Percentiles rank a stretch among this genome's conserved stretches.
Evolutionary conservation across 2,888 invertebrate genomes (phyloP).

Genomic region (Euproctis similis): DNA sequence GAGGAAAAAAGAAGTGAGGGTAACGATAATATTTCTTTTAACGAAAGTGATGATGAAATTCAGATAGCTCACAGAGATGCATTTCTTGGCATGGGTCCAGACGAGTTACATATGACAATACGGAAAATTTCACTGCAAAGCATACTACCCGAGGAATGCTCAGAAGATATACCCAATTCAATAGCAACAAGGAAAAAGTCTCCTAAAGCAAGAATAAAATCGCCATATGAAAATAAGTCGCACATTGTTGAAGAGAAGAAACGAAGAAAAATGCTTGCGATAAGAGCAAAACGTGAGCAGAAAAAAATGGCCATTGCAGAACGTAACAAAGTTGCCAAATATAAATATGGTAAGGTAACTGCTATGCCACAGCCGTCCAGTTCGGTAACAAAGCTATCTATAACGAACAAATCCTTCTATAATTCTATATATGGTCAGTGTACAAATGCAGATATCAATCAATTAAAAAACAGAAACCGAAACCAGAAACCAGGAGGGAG

Average conservation of each 20-base stretch:
- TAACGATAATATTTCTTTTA: too few relatives aligned
- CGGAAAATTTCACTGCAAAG: slow-evolving; percentile 38
- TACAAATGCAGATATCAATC: slow-evolving; percentile 22
- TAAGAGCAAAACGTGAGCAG: slow-evolving; percentile 53
- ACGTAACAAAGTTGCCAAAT: slow-evolving; percentile 45
- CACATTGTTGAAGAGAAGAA: slow-evolving; percentile 53
- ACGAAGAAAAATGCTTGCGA: slow-evolving; percentile 53
- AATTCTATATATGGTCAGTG: slow-evolving; percentile 60
- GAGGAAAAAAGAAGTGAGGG: not conserved
- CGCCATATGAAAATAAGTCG: slow-evolving; percentile 62
- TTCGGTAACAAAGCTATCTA: slow-evolving; percentile 63
- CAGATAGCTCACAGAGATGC: slow-evolving; percentile 16
- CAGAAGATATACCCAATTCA: slow-evolving; percentile 25
- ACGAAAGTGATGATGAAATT: slow-evolving; percentile 1
- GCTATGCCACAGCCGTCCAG: slow-evolving; percentile 48
- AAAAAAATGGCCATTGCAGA: slow-evolving; percentile 51
- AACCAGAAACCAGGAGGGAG: slow-evolving; percentile 18
- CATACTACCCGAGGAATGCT: slow-evolving; percentile 42
- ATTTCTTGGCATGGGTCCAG: slow-evolving; percentile 24
- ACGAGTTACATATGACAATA: slow-evolving; percentile 40
- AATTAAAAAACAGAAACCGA: slow-evolving; percentile 21
- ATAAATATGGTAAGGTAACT: slow-evolving; percentile 38
- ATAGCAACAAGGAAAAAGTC: slow-evolving; percentile 39
- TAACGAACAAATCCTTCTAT: slow-evolving; percentile 65
- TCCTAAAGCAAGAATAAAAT: slow-evolving; percentile 48